Evolutionary conservation across 2,888 invertebrate genomes (phyloP).

Genomic region (Netelia inedita): DNA sequence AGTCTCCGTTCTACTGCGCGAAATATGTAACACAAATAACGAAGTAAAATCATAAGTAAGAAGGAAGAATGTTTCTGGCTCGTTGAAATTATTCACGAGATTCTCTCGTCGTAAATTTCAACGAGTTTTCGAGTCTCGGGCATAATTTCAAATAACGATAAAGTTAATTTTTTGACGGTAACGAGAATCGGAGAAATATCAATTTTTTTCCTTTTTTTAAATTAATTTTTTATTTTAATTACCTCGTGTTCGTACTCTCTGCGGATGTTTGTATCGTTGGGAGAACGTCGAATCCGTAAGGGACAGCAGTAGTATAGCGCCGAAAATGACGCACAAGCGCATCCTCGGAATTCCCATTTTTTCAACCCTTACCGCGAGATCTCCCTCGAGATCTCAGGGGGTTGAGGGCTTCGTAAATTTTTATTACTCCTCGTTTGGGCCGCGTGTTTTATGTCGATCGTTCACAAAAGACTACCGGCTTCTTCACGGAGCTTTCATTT

Average conservation of each 20-base stretch:
- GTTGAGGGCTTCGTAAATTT: conserved; percentile 28
- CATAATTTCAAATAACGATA: too few species aligned
- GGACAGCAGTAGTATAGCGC: conserved; percentile 72
- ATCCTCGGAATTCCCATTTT: conserved; percentile 74
- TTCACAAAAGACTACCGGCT: conserved; percentile 42
- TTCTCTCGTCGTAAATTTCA: not conserved
- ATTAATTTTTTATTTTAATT: conserved; percentile 57
- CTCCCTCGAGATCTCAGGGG: conserved; percentile 11
- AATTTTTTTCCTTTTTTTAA: too few species aligned
- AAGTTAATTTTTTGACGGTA: too few species aligned
- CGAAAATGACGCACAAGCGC: conserved; percentile 66
- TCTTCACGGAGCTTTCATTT: conserved; percentile 59
- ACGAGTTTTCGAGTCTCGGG: not conserved
- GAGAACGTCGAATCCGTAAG: conserved; percentile 67
- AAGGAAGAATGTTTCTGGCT: too few species aligned
- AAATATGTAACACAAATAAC: too few species aligned
- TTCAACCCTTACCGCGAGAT: conserved; percentile 54
- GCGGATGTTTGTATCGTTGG: conserved; percentile 69
- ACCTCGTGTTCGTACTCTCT: conserved; percentile 73
- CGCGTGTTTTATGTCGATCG: conserved; percentile 35
- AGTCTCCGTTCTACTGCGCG: too few species aligned
- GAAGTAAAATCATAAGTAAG: too few species aligned
- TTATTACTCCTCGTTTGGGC: conserved; percentile 15
- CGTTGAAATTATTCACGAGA: too few species aligned
- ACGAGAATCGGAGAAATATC: not conserved